Percentiles rank a stretch among this genome's conserved stretches.
Conservation (phyloP, 2,797 vertebrate species). For the Harpagifer antarcticus region DNA sequence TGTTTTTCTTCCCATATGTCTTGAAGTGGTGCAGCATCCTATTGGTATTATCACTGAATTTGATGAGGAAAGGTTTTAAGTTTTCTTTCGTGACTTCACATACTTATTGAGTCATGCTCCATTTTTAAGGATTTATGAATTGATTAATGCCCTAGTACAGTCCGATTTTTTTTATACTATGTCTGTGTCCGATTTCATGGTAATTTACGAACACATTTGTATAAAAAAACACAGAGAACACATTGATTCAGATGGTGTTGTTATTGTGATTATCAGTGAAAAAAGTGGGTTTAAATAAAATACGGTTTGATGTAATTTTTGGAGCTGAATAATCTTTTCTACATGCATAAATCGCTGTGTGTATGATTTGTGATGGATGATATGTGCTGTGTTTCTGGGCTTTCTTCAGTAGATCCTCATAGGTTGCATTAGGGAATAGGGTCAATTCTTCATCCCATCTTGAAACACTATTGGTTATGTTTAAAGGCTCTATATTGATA, state of each 20-base stretch:
- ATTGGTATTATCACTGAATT: neutral
- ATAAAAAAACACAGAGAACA: conserved; percentile 6
- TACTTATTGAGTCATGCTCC: neutral
- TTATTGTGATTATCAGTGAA: neutral
- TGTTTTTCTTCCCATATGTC: conserved; percentile 14
- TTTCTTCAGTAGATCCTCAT: neutral
- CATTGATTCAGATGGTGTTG: neutral
- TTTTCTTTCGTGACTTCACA: neutral
- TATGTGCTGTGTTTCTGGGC: neutral
- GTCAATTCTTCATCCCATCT: neutral
- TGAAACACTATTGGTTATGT: conserved; percentile 16
- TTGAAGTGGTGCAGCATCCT: neutral
- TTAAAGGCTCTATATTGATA: neutral
- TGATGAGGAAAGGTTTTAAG: conserved; percentile 3
- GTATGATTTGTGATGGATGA: neutral
- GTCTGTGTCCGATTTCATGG: neutral
- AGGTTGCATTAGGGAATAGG: neutral
- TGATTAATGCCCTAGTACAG: neutral
- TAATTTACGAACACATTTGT: neutral
- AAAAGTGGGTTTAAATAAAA: neutral
- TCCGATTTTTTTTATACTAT: conserved; percentile 7
- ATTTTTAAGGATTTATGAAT: conserved; percentile 7
- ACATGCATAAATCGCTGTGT: neutral
- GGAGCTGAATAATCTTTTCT: neutral
- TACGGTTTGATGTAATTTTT: neutral